phyloP scores from a whole-genome alignment of 2,888 invertebrate genomes.

The Parnassius glacialis region DNA sequence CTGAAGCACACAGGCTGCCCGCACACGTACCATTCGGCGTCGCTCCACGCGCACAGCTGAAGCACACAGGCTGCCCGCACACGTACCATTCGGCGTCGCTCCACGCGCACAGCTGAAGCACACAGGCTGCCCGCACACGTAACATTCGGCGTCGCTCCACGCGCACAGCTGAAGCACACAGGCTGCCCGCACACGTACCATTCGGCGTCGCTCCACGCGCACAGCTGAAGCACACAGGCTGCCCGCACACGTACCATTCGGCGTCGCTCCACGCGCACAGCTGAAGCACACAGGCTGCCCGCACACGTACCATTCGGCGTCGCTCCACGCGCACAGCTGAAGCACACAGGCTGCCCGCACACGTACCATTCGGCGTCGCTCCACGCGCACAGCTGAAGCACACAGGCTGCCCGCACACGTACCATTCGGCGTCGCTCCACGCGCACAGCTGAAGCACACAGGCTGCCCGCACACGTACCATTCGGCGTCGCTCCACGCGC shows the following conservation, averaged over 20 bases:
- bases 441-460: background rate
- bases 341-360: background rate
- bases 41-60: slow-evolving; percentile 28
- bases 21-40: background rate
- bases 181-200: slow-evolving; percentile 81
- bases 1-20: background rate
- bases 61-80: slow-evolving; percentile 80
- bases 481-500: slow-evolving; percentile 53
- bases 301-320: background rate
- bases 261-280: slow-evolving; percentile 62
- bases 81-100: slow-evolving; percentile 89
- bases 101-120: slow-evolving; percentile 60
- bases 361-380: background rate
- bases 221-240: slow-evolving; percentile 84
- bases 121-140: slow-evolving; percentile 87
- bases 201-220: slow-evolving; percentile 39
- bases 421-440: background rate
- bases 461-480: background rate
- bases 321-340: background rate
- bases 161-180: slow-evolving; percentile 87
- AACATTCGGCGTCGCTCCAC: slow-evolving; percentile 91
- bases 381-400: slow-evolving; percentile 45
- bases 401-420: background rate
- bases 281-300: slow-evolving; percentile 69
- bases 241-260: slow-evolving; percentile 68